Evolutionary conservation across 2,888 invertebrate species (phyloP).

Genomic region (Sialis fuliginosa): DNA sequence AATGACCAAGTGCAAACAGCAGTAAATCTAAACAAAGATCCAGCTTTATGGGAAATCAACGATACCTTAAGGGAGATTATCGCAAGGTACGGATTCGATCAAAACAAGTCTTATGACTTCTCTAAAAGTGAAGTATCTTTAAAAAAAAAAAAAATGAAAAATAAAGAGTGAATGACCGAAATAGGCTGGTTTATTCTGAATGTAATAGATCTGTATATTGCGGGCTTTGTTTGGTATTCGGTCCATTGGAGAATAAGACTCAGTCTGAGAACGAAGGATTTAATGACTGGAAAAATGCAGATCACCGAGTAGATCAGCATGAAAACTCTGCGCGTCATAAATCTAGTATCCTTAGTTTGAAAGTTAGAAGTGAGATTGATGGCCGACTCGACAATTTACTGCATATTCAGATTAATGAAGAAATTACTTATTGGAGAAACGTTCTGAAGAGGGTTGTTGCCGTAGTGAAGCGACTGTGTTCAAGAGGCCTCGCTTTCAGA

Average conservation of each 20-base stretch:
- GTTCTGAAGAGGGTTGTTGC: too few species aligned
- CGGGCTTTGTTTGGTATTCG: constrained; percentile 7
- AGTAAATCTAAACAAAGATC: constrained; percentile 12
- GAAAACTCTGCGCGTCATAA: constrained; percentile 13
- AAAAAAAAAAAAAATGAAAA: constrained; percentile 11
- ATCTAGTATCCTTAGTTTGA: constrained; percentile 10
- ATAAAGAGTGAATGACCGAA: constrained; percentile 4
- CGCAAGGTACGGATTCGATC: constrained; percentile 10
- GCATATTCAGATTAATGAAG: too few species aligned
- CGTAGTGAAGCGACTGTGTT: too few species aligned
- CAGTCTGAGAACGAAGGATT: constrained; percentile 12
- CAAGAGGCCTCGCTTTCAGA: too few species aligned
- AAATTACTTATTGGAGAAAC: too few species aligned
- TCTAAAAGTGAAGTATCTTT: constrained; percentile 9
- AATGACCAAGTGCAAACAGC: constrained; percentile 7
- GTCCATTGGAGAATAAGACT: constrained; percentile 1
- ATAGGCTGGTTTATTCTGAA: constrained; percentile 7
- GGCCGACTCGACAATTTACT: too few species aligned
- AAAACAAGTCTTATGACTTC: constrained; percentile 10
- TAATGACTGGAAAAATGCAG: constrained; percentile 13
- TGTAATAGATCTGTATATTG: constrained; percentile 9
- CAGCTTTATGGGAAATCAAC: constrained; percentile 10
- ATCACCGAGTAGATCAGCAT: constrained; percentile 10
- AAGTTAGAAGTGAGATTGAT: constrained; percentile 7
- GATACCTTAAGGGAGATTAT: constrained; percentile 11